Conservation (phyloP, 2,113 vertebrate species). For the Eolophus roseicapilla region DNA sequence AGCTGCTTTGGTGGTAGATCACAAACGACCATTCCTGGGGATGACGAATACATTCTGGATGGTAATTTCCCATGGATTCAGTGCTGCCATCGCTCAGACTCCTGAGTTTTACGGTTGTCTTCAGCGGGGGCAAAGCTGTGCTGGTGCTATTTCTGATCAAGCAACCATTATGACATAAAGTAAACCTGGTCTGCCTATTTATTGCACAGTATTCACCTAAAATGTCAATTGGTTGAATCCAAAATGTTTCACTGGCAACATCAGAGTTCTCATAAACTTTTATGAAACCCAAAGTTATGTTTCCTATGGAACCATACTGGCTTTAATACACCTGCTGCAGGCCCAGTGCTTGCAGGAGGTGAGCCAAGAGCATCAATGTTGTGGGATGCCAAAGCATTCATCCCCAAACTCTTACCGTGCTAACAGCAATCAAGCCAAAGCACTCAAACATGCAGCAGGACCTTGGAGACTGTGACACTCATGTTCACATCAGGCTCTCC, state of each 20-base stretch:
- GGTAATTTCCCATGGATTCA: neutral
- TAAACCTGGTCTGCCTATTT: neutral
- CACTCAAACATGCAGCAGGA: neutral
- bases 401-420: neutral
- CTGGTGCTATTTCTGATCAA: neutral
- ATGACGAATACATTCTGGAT: rapidly evolving
- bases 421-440: neutral
- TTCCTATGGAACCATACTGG: neutral
- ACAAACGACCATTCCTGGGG: neutral
- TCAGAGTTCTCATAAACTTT: neutral
- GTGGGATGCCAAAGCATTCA: neutral
- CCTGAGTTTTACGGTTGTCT: neutral
- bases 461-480: neutral
- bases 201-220: neutral
- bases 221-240: neutral
- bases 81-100: neutral
- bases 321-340: neutral
- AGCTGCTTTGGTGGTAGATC: neutral
- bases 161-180: neutral
- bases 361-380: neutral
- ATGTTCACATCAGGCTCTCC: neutral
- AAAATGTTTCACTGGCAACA: neutral
- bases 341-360: neutral
- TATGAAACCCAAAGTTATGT: neutral
- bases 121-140: neutral